A percentile compares a stretch with the other conserved stretches of the same genome.
phyloP scores from a whole-genome alignment of 2,797 vertebrate genomes.

The Coranthus polyacanthus region DNA sequence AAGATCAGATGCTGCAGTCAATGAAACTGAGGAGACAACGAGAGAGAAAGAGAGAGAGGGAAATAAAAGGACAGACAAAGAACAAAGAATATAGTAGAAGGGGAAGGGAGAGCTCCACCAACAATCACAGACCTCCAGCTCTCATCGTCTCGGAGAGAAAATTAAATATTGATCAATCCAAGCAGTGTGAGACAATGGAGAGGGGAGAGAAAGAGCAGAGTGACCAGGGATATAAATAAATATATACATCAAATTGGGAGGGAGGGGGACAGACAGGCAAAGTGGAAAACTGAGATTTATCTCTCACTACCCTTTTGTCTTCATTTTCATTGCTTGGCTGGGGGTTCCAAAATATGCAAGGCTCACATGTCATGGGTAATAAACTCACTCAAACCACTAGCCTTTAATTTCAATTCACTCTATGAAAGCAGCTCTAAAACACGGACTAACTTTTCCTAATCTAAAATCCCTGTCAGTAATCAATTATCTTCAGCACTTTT shows the following conservation, averaged over 20 bases:
- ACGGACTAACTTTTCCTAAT: slow-evolving; percentile 74
- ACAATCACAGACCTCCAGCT: slow-evolving; percentile 70
- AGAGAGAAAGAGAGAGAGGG: background rate
- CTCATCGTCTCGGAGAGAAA: slow-evolving; percentile 86
- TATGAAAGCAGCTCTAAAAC: slow-evolving; percentile 73
- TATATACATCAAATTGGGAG: slow-evolving; percentile 73
- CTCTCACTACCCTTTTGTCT: slow-evolving; percentile 49
- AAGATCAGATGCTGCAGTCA: slow-evolving; percentile 40
- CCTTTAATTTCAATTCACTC: slow-evolving; percentile 2
- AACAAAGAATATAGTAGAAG: slow-evolving; percentile 44
- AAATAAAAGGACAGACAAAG: slow-evolving; percentile 38
- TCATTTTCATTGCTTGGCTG: slow-evolving; percentile 37
- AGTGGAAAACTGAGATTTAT: slow-evolving; percentile 59
- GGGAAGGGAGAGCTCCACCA: slow-evolving; percentile 35
- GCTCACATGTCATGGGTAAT: slow-evolving; percentile 42
- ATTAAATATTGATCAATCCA: slow-evolving; percentile 93
- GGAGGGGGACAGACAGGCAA: slow-evolving; percentile 49
- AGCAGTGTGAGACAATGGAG: slow-evolving; percentile 85
- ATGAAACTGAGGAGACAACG: slow-evolving; percentile 30
- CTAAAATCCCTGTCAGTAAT: slow-evolving; percentile 33
- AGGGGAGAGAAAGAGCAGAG: slow-evolving; percentile 57
- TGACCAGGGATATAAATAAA: slow-evolving; percentile 77
- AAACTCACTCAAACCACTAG: slow-evolving; percentile 32
- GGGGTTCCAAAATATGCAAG: slow-evolving; percentile 4
- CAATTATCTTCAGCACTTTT: slow-evolving; percentile 40